Evolutionary conservation across 2,113 vertebrate species (phyloP).

Genomic region (Atrichornis clamosus): DNA sequence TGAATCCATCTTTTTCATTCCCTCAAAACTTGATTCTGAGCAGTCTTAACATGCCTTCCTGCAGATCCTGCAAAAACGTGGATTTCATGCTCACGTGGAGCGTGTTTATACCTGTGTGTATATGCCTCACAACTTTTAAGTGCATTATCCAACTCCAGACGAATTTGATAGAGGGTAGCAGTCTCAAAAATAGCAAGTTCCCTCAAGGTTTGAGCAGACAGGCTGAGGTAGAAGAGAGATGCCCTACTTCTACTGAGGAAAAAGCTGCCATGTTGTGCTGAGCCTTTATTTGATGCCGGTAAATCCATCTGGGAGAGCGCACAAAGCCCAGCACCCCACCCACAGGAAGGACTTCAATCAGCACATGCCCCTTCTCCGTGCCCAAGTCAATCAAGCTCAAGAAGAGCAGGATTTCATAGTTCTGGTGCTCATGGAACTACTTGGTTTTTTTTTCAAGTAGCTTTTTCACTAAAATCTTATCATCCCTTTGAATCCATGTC

Average conservation of each 20-base stretch:
- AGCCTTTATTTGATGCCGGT: neutral
- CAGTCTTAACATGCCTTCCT: neutral
- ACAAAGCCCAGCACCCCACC: neutral
- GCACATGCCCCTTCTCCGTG: neutral
- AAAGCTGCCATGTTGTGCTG: slow-evolving; percentile 38
- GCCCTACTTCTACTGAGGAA: slow-evolving; percentile 53
- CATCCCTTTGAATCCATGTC: slow-evolving; percentile 23
- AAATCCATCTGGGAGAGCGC: slow-evolving; percentile 20
- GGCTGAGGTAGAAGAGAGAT: slow-evolving; percentile 41
- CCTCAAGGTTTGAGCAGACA: slow-evolving; percentile 56
- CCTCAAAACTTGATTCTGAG: neutral
- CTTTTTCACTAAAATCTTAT: slow-evolving; percentile 15
- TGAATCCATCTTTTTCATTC: neutral
- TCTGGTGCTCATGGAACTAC: neutral
- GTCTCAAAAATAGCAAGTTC: slow-evolving; percentile 60
- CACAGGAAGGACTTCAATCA: slow-evolving; percentile 10
- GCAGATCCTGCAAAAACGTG: neutral
- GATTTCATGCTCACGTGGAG: slow-evolving; percentile 6
- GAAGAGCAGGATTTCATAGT: neutral
- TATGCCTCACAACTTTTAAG: slow-evolving; percentile 13
- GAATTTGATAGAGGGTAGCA: slow-evolving; percentile 11
- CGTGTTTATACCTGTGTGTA: neutral
- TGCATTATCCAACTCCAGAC: slow-evolving; percentile 12
- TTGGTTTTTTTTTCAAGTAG: neutral
- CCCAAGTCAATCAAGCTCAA: neutral